Evolutionary conservation across 1,140 invertebrate genomes (phyloP), one percentile per base, ranked within the genome.

Genomic region (Arctopsyche grandis): DNA sequence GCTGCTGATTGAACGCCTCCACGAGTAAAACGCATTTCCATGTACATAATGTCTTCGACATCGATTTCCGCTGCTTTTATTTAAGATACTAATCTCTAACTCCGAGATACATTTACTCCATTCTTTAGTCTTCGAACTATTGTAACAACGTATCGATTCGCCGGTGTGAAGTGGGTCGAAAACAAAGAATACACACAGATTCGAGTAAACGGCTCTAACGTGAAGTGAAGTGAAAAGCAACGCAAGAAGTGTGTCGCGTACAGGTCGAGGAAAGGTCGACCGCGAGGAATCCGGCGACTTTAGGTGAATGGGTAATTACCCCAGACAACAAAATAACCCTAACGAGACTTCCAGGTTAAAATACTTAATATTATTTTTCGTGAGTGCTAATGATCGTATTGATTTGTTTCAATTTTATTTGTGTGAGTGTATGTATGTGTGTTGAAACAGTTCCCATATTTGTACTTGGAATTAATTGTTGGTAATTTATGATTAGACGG

Each of bases 321-420:
- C 48, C 48, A 14, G 48, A 52, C 1, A 52, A 16, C 16, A 52
- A 14, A 14, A 12, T 52, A 52, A 52, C 48, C 48, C 48, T 52
- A 52, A 52, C 48, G 48, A 52, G 48, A 52, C 48, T 14, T 52
- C 16, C 48, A 52, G 48, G 48, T 52, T 52, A 52, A 52, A 52
- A 38, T 52, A 14, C 3, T 52, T 16, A 5, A 5, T 52, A 5
- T 52, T 52, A 5, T 52, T 52, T 52, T 14, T 52, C 48, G 48
- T 5, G 16, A 38, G 29, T 38, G 29, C 7, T 38, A 38, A 38
- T 38, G 29, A 7, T 38, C 29, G 29, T 52, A 52, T 14, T 52
- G 48, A 52, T 52, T 52, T 16, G 48, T 10, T 16, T 52, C 16
- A 14, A 16, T 12, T 16, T 14, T 5, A 52, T 52, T 52, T 52